phyloP scores from a whole-genome alignment of 1,140 invertebrate genomes.

The Maniola jurtina region DNA sequence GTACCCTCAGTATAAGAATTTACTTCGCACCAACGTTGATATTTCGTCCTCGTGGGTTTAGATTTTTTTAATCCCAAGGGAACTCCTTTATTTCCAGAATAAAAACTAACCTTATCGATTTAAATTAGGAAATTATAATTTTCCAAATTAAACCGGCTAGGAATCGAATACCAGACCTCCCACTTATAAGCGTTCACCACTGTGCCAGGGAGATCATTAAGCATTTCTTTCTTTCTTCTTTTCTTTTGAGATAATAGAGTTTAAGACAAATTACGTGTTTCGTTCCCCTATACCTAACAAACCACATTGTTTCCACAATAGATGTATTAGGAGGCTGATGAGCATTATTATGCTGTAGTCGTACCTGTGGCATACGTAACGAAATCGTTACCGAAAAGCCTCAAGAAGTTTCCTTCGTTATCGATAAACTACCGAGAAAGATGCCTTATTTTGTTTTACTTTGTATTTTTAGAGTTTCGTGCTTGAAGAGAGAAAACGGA shows the following conservation, averaged over 20 bases:
- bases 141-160: no score
- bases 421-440: not conserved
- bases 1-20: no score
- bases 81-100: no score
- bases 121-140: no score
- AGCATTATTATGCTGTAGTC: not conserved
- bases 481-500: not conserved
- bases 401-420: slow-evolving; percentile 10
- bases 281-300: not conserved
- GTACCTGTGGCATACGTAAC: not conserved
- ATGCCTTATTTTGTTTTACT: not conserved
- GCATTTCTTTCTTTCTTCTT: no score
- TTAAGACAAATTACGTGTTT: not conserved
- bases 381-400: slow-evolving; percentile 2
- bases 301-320: not conserved
- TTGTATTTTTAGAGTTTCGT: not conserved
- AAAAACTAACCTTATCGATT: no score
- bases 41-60: no score
- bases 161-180: no score
- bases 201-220: no score
- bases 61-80: no score
- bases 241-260: not conserved
- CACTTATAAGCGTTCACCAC: no score
- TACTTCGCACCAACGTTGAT: no score
- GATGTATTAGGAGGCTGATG: not conserved